A percentile compares a stretch with the other conserved stretches of the same genome.
These are phyloP conservation scores for Idaea straminata DNA, from an alignment of 2,888 invertebrate species.

Conservation along the genomic window DNA sequence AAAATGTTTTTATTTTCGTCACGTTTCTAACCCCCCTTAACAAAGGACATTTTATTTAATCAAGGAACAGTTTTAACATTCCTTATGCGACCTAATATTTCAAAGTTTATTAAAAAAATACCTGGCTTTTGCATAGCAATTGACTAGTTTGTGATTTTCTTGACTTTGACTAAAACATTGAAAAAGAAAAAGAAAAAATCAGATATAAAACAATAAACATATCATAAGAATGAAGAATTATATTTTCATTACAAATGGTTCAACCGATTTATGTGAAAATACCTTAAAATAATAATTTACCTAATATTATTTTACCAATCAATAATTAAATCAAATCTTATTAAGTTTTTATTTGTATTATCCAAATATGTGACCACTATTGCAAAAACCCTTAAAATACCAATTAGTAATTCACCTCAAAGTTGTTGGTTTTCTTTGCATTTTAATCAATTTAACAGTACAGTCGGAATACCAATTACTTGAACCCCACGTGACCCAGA, in stretches of 20 bases:
- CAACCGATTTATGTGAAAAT: no score
- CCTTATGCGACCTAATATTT: conserved; percentile 61
- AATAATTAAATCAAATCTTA: not conserved
- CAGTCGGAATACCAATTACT: no score
- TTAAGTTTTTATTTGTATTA: not conserved
- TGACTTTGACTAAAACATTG: conserved; percentile 16
- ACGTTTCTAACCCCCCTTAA: conserved; percentile 51
- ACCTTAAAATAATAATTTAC: not conserved
- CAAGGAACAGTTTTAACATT: conserved; percentile 76
- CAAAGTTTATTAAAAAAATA: conserved; percentile 37
- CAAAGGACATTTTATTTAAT: conserved; percentile 74
- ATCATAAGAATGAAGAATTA: no score
- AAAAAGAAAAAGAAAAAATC: no score
- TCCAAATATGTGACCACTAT: no score
- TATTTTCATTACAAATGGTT: no score
- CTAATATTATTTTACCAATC: not conserved
- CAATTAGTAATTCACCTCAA: no score
- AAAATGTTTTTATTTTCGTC: conserved; percentile 57
- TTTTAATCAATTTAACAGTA: no score
- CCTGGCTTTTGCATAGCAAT: conserved; percentile 43
- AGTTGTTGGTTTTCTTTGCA: no score
- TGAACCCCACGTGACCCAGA: no score
- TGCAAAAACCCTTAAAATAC: no score
- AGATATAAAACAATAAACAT: not conserved
- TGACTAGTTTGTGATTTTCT: no score